Percentiles rank a stretch among this genome's conserved stretches.
Evolutionary conservation across 2,797 vertebrate genomes (phyloP).

Genomic region (Octomys mimax): DNA sequence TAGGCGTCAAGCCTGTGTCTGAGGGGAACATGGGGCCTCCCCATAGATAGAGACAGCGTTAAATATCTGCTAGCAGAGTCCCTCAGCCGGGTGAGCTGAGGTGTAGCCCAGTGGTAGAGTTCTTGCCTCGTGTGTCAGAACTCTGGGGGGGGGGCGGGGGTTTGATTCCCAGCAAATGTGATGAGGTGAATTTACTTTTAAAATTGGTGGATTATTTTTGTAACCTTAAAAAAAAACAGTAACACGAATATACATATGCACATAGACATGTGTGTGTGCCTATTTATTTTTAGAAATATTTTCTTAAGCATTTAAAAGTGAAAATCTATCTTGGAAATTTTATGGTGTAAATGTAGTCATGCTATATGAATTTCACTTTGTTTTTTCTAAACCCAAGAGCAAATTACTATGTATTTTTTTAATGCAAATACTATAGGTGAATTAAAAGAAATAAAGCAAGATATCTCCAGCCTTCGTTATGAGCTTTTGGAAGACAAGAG

Average conservation of each 20-base stretch:
- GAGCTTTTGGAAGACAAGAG: constrained; percentile 95
- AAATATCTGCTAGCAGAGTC: not conserved
- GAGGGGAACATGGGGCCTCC: not conserved
- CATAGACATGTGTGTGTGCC: not conserved
- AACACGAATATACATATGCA: no score
- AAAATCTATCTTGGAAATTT: not conserved
- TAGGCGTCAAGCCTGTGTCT: not conserved
- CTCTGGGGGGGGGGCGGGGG: no score
- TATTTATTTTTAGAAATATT: constrained; percentile 17
- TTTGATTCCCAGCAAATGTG: not conserved
- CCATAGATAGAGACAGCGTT: not conserved
- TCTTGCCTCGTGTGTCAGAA: not conserved
- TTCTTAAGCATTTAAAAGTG: constrained; percentile 31
- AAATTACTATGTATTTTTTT: constrained; percentile 22
- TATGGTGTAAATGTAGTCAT: not conserved
- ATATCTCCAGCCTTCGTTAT: constrained; percentile 95
- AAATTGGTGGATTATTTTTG: not conserved
- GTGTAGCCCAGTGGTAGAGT: not conserved
- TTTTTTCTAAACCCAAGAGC: constrained; percentile 62
- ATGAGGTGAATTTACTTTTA: not conserved
- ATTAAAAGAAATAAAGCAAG: constrained; percentile 96
- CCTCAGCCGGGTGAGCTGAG: not conserved
- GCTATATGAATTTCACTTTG: constrained; percentile 9
- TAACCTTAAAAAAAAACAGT: not conserved
- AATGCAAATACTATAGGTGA: constrained; percentile 89